Conservation (phyloP, 2,797 vertebrate genomes). For the Apodemus agrarius region DNA sequence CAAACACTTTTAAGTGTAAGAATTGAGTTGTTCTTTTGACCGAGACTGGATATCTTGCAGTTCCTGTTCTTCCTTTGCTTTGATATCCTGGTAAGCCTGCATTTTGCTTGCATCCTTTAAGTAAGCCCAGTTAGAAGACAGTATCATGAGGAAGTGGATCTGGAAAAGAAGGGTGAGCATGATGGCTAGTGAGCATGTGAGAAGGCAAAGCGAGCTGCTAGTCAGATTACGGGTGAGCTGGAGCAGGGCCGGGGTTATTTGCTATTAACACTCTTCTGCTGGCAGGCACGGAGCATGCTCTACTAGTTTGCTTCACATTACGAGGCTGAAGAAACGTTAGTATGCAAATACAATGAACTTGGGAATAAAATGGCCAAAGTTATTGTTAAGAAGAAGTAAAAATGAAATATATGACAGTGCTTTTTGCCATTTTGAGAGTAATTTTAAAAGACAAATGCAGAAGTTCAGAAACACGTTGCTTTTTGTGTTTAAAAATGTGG, state of each 20-base stretch:
- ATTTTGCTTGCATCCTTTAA: conserved; percentile 99
- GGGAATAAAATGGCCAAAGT: conserved; percentile 76
- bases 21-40: conserved; percentile 99
- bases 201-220: conserved; percentile 96
- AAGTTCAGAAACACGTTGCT: conserved; percentile 59
- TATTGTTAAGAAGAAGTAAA: conserved; percentile 81
- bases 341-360: conserved; percentile 82
- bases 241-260: conserved; percentile 84
- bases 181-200: conserved; percentile 98
- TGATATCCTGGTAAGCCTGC: conserved; percentile 99
- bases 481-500: conserved; percentile 63
- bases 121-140: conserved; percentile 99
- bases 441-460: conserved; percentile 67
- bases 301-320: conserved; percentile 82
- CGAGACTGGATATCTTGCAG: conserved; percentile 99
- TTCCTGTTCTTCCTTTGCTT: conserved; percentile 99
- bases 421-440: conserved; percentile 36
- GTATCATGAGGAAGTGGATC: conserved; percentile 99
- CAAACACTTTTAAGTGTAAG: conserved; percentile 94
- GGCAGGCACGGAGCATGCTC: conserved; percentile 84
- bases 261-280: conserved; percentile 84
- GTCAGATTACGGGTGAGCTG: conserved; percentile 88
- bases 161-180: conserved; percentile 99
- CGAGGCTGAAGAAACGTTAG: conserved; percentile 85
- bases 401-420: conserved; percentile 56